Conservation (phyloP, 2,797 vertebrate species). For the Orientallactaga sibirica region DNA sequence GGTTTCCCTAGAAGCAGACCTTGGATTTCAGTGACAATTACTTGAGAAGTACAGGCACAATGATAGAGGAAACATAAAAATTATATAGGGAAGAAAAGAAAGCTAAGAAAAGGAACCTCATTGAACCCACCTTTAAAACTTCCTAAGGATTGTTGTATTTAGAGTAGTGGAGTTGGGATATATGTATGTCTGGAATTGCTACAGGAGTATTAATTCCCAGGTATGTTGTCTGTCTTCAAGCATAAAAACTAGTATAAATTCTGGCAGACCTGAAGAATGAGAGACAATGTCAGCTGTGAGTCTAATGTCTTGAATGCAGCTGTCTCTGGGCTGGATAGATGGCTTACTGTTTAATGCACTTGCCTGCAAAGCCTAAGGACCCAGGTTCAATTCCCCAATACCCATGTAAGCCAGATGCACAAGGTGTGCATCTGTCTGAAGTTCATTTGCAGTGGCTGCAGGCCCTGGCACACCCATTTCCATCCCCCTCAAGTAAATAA, state of each 20-base stretch:
- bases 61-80: neutral
- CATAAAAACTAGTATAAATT: neutral
- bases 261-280: neutral
- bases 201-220: neutral
- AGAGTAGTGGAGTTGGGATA: neutral
- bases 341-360: too few relatives aligned
- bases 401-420: too few relatives aligned
- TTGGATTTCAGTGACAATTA: conserved; percentile 1
- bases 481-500: too few relatives aligned
- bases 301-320: neutral
- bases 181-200: neutral
- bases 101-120: neutral
- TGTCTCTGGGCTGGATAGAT: too few relatives aligned
- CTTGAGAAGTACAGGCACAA: conserved; percentile 35
- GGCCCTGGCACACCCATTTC: too few relatives aligned
- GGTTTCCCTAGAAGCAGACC: neutral
- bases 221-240: neutral
- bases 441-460: too few relatives aligned
- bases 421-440: too few relatives aligned
- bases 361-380: too few relatives aligned
- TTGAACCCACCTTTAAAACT: neutral
- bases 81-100: neutral
- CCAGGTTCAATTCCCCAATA: too few relatives aligned
- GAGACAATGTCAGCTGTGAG: neutral
- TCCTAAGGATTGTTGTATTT: neutral